Base-by-base conservation (phyloP, 1,140 invertebrate genomes). In the Drosophila orosa region DNA sequence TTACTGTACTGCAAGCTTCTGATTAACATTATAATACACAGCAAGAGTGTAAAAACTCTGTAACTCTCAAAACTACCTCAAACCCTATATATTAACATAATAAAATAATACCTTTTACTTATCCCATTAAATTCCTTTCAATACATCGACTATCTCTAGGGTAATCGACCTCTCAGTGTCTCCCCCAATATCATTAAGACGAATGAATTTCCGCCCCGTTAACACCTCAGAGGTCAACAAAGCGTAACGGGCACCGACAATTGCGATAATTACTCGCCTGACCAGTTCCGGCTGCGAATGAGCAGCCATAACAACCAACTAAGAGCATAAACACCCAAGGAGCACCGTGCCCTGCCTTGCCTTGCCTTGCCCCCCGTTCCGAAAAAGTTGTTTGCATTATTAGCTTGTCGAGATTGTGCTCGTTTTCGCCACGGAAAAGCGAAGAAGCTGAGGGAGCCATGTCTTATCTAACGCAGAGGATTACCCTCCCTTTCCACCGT, bases 201-300 rank as follows among this genome's bases (percentile, higher is more conserved):
- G 31, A 75, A 67, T 50, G 25, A 71, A 62, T 67, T 75, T 75
- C 72, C 73, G 61, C 54, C 61, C 54, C 35, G 74, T 68, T 55
- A 67, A 76, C 74, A 87, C 82, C 82, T 79, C 47, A 50, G 44
- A 52, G 61, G 67, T 73, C 79, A 86, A 77, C 79, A 48, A 57
- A 62, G 79, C 84, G 84, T 69, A 77, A 66, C 50, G 56, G 47
- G 63, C 40, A 74, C 60, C 75, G 69, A 62, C 75, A 89, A 86
- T 86, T 87, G 83, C 81, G 79, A 86, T 87, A 86, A 87, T 86
- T 83, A 86, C 47, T 65, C 84, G 83, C 83, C 57, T 75, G 79
- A 86, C 62, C 83, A 79, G 74, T 61, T 78, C 59, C 72, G 74
- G 58, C 56, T 57, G 47, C 55, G 31, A 78, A 78, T 76, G 78